phyloP scores from a whole-genome alignment of 2,113 vertebrate genomes.

The Albula glossodonta region DNA sequence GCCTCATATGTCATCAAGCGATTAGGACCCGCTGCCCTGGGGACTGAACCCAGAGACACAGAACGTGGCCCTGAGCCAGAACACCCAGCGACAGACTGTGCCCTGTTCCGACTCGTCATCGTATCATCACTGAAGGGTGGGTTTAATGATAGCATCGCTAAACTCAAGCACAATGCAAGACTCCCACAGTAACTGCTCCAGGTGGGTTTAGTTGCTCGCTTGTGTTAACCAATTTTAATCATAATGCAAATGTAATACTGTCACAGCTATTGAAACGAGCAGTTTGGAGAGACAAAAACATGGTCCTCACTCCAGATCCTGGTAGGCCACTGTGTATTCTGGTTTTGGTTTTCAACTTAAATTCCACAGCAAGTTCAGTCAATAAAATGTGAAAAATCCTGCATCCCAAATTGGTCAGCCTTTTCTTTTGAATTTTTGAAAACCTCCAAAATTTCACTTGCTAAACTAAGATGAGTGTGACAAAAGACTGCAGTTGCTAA shows the following conservation, averaged over 20 bases:
- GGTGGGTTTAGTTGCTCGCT: too few relatives aligned
- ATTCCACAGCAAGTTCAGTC: too few relatives aligned
- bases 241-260: too few relatives aligned
- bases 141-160: background rate
- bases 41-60: slow-evolving; percentile 64
- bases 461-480: too few relatives aligned
- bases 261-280: background rate
- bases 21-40: slow-evolving; percentile 51
- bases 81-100: slow-evolving; percentile 31
- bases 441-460: too few relatives aligned
- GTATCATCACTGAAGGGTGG: slow-evolving; percentile 78
- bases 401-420: too few relatives aligned
- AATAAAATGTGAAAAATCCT: too few relatives aligned
- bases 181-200: background rate
- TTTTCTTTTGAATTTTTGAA: too few relatives aligned
- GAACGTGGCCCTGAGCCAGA: slow-evolving; percentile 63
- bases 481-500: too few relatives aligned
- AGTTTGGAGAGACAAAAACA: background rate
- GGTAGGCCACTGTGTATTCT: background rate
- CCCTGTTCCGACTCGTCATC: slow-evolving; percentile 85
- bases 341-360: too few relatives aligned
- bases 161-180: background rate
- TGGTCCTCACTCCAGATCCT: background rate
- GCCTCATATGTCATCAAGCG: slow-evolving; percentile 77
- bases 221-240: too few relatives aligned